These are phyloP conservation scores for Plutella xylostella DNA, from an alignment of 2,888 invertebrate species.

Conservation along the genomic window DNA sequence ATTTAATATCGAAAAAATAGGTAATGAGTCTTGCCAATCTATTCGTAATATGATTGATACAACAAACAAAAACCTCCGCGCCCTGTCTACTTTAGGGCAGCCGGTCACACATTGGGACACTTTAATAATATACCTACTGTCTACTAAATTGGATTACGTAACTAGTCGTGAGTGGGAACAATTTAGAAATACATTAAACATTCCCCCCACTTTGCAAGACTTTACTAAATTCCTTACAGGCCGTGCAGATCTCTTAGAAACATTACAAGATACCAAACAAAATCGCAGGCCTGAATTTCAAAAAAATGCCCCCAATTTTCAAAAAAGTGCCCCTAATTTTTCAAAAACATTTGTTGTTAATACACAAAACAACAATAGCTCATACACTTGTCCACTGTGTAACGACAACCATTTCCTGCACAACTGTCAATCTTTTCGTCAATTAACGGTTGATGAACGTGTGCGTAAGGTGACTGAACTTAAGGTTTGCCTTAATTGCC, in stretches of 20 bases:
- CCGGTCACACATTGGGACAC: constrained; percentile 13
- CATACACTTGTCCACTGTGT: constrained; percentile 12
- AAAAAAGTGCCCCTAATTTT: constrained; percentile 1
- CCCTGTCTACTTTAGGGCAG: constrained; percentile 9
- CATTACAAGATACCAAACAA: constrained; percentile 11
- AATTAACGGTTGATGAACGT: constrained; percentile 10
- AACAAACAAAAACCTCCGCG: constrained; percentile 18
- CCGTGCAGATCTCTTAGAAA: constrained; percentile 12
- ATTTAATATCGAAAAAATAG: constrained; percentile 12
- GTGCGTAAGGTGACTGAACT: constrained; percentile 13
- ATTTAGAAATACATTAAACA: constrained; percentile 7
- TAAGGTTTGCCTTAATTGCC: constrained; percentile 17
- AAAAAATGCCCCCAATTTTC: background rate
- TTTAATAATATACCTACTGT: constrained; percentile 11
- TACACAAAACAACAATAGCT: background rate
- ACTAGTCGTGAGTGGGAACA: constrained; percentile 14
- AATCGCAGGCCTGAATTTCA: constrained; percentile 12
- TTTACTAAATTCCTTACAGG: constrained; percentile 9
- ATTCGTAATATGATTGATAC: constrained; percentile 16
- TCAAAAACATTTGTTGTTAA: background rate
- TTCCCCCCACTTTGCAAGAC: constrained; percentile 4
- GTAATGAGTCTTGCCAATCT: constrained; percentile 9
- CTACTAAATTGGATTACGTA: constrained; percentile 9
- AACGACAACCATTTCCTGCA: constrained; percentile 12
- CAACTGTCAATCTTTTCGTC: constrained; percentile 13